Base-by-base conservation (phyloP, 2,888 invertebrate species). In the Arenicola marina region DNA sequence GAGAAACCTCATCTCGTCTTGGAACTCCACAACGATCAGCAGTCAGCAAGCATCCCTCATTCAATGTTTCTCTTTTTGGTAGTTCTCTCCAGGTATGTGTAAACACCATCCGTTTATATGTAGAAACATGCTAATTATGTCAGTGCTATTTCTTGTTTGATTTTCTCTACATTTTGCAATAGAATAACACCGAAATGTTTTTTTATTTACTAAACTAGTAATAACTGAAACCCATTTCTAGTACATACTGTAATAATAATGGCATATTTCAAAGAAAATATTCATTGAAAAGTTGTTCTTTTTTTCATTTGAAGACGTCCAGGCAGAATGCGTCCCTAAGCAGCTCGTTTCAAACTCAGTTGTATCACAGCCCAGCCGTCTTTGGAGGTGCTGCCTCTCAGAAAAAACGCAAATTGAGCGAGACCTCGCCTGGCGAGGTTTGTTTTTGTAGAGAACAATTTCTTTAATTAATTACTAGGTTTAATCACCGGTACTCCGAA, bases 361-460 rank as follows among this genome's bases (percentile, higher is more conserved):
- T 72, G 61, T 83, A 82, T 62, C 73, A 78, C 32, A 81, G 82
- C 7, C 80, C 76, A 64, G 80, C 81, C 3, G 69, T 74, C 0
- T 83, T 75, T 75, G 82, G 82, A 54, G 83, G 83, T 29, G 76
- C 80, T 32, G 74, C 80, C 7, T 71, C 77, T 1, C 67, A 71
- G 21, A 69, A 75, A 56, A 72, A 69, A 54, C 54, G 61, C 24
- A 71, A 70, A 54, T 59, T 74, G 1, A 66, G 69, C 48, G 48
- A 68, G 26, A 66, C 73, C 21, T 66, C 70, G 18, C 79, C 78
- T 28, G 78, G 78, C 67, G 73, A 72, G 71, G 75, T 77, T 59
- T 45, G 48, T 56, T n/a, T 7, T 48, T 11, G 4, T 21, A 53
- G 28, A 18, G 21, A n/a, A n/a, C n/a, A n/a, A n/a, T n/a, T n/a